Conservation (phyloP, 2,888 invertebrate genomes). For the Lobophora halterata region DNA sequence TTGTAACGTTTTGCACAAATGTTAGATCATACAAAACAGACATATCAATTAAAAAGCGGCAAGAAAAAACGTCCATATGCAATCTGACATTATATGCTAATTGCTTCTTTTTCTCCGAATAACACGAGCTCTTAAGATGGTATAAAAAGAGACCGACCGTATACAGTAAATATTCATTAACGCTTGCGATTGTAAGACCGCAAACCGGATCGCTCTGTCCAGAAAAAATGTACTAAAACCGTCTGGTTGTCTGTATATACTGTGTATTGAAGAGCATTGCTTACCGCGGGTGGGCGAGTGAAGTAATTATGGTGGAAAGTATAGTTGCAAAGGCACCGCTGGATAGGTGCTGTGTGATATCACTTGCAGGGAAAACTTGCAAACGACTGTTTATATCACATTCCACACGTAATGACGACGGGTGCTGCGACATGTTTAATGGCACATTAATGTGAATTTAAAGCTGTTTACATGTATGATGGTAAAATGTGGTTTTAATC, state of each 20-base stretch:
- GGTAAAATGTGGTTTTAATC: neutral
- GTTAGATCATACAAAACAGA: constrained; percentile 15
- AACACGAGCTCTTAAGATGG: constrained; percentile 30
- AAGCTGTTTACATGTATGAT: neutral
- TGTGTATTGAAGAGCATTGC: constrained; percentile 36
- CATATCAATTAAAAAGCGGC: constrained; percentile 34
- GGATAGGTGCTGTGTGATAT: neutral
- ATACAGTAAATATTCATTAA: constrained; percentile 58
- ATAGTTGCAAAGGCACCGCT: constrained; percentile 21
- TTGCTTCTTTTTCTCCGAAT: constrained; percentile 35
- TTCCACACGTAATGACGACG: neutral
- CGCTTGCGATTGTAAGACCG: constrained; percentile 37
- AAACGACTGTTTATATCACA: neutral
- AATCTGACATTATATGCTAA: constrained; percentile 40
- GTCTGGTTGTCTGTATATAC: constrained; percentile 19
- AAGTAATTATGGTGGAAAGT: constrained; percentile 41
- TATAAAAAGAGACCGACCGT: constrained; percentile 41
- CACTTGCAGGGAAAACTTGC: neutral
- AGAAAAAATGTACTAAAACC: constrained; percentile 33
- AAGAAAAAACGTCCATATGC: constrained; percentile 21
- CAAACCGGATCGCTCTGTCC: constrained; percentile 41
- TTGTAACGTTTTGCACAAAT: neutral
- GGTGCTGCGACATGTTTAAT: neutral
- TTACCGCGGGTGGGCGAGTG: constrained; percentile 44
- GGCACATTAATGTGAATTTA: neutral